Base-by-base conservation (phyloP, 2,888 invertebrate genomes). In the Caradrina kadenii region DNA sequence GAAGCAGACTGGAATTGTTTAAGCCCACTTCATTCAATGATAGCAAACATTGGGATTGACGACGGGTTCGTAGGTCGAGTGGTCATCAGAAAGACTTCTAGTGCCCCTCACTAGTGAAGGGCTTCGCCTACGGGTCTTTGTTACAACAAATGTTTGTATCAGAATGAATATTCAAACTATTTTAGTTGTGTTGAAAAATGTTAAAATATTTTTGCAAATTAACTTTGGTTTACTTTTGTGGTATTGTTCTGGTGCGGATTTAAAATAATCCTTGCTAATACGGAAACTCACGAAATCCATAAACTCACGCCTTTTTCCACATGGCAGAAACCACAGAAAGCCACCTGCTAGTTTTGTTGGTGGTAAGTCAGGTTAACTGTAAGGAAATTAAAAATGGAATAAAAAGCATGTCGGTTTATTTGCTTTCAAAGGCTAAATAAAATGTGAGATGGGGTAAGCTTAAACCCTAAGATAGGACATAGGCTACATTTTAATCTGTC, bases 41-140 rank as follows among this genome's bases (percentile, higher is more conserved):
- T 49, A 54, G 72, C 72, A 79, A 82, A 79, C 72, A 76, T 59
- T 64, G 63, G 31, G 22, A 39, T 66, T 70, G 64, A 69, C 70
- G 80, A 77, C 63, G 58, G 75, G 71, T 63, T 74, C 80, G 42
- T 82, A 54, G 78, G 80, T 74, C 73, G 59, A 80, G 80, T 63
- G 72, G 67, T 75, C 70, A 76, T 74, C 62, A 49, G 42, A 77
- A 80, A 79, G 75, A 74, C 60, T 52, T 72, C 54, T 66, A 75
- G 81, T 39, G 42, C 63, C 69, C 61, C 73, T 78, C 50, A 19
- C 7, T 22, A 31, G 55, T 65, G 31, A 69, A 63, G 60, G 19
- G 69, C 55, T 69, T 66, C 45, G 56, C 49, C 58, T 62, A 53
- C 10, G 6, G 50, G 42, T 71, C 52, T 68, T 66, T 70, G 50